phyloP scores from a whole-genome alignment of 2,113 vertebrate genomes.

The Leptodactylus fuscus region DNA sequence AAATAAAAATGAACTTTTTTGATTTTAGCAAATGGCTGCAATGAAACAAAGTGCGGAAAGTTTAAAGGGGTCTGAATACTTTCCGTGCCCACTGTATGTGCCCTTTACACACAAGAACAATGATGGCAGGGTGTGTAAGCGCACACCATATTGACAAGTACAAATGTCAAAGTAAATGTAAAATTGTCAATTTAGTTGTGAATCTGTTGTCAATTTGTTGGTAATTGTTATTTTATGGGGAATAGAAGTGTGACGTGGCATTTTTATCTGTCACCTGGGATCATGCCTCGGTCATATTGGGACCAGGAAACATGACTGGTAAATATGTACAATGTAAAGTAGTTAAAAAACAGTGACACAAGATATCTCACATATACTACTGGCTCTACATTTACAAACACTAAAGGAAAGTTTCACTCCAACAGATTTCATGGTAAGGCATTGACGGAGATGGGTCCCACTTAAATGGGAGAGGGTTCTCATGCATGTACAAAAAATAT shows the following conservation, averaged over 20 bases:
- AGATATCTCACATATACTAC: slow-evolving; percentile 3
- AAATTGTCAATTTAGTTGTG: too few species aligned
- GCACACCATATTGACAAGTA: neutral
- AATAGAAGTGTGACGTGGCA: neutral
- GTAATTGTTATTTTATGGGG: neutral
- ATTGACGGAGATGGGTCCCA: neutral
- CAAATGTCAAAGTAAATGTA: too few species aligned
- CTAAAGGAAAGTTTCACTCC: slow-evolving; percentile 15
- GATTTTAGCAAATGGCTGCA: too few species aligned
- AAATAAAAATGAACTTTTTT: too few species aligned
- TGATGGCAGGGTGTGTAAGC: too few species aligned
- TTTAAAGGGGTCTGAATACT: too few species aligned
- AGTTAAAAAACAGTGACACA: slow-evolving; percentile 34
- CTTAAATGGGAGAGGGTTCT: neutral
- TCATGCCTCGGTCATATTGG: neutral
- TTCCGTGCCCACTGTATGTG: too few species aligned
- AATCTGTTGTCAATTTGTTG: neutral
- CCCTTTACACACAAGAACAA: too few species aligned
- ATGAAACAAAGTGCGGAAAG: too few species aligned
- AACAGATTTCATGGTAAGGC: slow-evolving; percentile 32
- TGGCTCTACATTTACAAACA: slow-evolving; percentile 14
- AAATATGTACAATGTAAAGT: slow-evolving; percentile 32
- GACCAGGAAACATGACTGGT: neutral
- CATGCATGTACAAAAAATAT: slow-evolving; percentile 45
- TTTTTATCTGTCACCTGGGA: neutral